Percentiles rank a stretch among this genome's conserved stretches.
phyloP scores from a whole-genome alignment of 2,888 invertebrate genomes.

The Empis stercorea region DNA sequence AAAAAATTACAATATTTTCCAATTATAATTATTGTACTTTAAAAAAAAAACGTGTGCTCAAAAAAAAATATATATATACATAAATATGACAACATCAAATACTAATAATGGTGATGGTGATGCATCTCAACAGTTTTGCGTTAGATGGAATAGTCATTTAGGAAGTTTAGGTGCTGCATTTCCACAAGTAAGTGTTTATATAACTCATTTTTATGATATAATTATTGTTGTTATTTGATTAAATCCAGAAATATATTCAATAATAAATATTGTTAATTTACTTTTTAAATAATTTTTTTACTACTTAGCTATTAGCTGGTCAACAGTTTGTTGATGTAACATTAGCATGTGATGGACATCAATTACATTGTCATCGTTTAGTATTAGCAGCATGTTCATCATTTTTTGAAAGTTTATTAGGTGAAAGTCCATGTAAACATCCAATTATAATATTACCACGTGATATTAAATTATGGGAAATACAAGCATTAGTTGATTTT shows the following conservation, averaged over 20 bases:
- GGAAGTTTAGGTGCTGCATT: slow-evolving; percentile 36
- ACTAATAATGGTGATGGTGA: no score
- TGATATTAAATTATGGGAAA: slow-evolving; percentile 72
- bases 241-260: no score
- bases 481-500: slow-evolving; percentile 75
- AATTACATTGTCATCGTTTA: slow-evolving; percentile 71
- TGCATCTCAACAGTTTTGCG: slow-evolving; percentile 31
- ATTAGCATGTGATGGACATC: slow-evolving; percentile 73
- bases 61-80: no score
- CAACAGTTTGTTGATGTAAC: slow-evolving; percentile 71
- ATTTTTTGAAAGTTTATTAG: slow-evolving; percentile 64
- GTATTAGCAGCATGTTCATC: slow-evolving; percentile 76
- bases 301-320: slow-evolving; percentile 27
- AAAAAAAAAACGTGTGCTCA: no score
- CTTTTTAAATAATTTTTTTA: no score
- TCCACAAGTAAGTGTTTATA: slow-evolving; percentile 20
- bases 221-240: no score
- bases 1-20: no score
- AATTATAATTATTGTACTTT: no score
- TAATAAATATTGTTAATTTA: no score
- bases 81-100: no score
- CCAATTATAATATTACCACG: slow-evolving; percentile 69
- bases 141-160: slow-evolving; percentile 36
- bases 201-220: no score
- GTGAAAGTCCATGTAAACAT: slow-evolving; percentile 76